Conservation (phyloP, 2,888 invertebrate genomes). For the Eucera pruinosa region DNA sequence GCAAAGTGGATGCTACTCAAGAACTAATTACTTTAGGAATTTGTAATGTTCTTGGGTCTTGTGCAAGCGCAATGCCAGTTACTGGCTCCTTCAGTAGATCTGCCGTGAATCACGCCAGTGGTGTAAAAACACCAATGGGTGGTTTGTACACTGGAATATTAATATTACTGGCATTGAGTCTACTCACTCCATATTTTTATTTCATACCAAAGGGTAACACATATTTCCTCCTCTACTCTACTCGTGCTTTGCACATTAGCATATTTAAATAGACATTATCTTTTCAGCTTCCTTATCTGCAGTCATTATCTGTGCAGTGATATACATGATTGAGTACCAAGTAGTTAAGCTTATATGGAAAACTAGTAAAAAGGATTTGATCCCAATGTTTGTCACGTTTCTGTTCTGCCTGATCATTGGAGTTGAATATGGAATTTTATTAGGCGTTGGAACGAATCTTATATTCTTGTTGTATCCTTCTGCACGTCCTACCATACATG, state of each 20-base stretch:
- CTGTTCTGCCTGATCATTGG: slow-evolving; percentile 92
- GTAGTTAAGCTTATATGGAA: slow-evolving; percentile 94
- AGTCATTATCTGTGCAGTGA: slow-evolving; percentile 97
- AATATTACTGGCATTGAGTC: slow-evolving; percentile 92
- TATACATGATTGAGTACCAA: slow-evolving; percentile 97
- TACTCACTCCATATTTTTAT: slow-evolving; percentile 95
- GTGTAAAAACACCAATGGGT: slow-evolving; percentile 94
- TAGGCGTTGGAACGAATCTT: slow-evolving; percentile 92
- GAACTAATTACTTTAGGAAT: slow-evolving; percentile 94
- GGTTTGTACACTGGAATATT: slow-evolving; percentile 93
- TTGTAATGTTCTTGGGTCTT: slow-evolving; percentile 94
- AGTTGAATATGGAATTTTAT: slow-evolving; percentile 94
- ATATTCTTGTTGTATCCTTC: slow-evolving; percentile 92
- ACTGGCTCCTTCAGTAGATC: slow-evolving; percentile 95
- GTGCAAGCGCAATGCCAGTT: slow-evolving; percentile 95
- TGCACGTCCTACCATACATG: slow-evolving; percentile 91
- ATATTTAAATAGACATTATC: neutral
- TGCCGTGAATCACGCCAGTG: slow-evolving; percentile 98
- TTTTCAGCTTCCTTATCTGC: slow-evolving; percentile 91
- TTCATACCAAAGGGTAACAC: slow-evolving; percentile 90
- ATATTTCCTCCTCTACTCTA: neutral
- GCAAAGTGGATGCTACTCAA: slow-evolving; percentile 94
- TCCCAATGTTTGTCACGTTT: slow-evolving; percentile 94
- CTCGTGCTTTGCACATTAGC: neutral
- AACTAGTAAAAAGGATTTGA: slow-evolving; percentile 91